These are phyloP conservation scores for Centroberyx gerrardi DNA, from an alignment of 2,797 vertebrate genomes.

Conservation along the genomic window DNA sequence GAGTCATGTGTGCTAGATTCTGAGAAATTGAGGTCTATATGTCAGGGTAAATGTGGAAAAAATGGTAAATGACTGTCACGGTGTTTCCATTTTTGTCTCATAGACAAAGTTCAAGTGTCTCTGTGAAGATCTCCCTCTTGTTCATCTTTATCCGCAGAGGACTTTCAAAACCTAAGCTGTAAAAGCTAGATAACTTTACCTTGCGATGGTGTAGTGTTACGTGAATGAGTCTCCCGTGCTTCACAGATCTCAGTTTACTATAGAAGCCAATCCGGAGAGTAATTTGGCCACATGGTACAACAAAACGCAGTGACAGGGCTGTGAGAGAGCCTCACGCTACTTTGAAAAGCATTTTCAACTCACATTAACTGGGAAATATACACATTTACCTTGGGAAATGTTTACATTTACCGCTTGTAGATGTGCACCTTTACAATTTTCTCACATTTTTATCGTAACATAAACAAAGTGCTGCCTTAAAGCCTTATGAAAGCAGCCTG, in stretches of 20 bases:
- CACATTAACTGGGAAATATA: not conserved
- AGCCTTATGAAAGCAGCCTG: conserved; percentile 20
- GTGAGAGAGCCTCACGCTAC: too few species aligned
- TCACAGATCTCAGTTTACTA: not conserved
- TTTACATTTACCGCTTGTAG: not conserved
- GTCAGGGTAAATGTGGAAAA: too few species aligned
- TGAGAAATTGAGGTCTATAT: too few species aligned
- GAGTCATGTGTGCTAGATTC: too few species aligned
- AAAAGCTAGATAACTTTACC: conserved; percentile 4
- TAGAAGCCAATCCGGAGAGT: not conserved
- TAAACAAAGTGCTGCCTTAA: conserved; percentile 42
- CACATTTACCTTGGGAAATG: not conserved
- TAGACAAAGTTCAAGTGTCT: not conserved
- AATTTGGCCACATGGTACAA: not conserved
- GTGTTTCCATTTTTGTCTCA: not conserved
- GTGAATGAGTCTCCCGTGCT: not conserved
- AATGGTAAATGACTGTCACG: too few species aligned
- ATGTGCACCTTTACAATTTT: not conserved
- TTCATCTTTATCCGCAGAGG: conserved; percentile 10
- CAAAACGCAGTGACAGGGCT: not conserved
- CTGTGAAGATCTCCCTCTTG: conserved; percentile 5
- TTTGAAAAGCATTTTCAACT: not conserved
- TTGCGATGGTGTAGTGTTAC: not conserved
- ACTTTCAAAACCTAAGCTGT: conserved; percentile 6
- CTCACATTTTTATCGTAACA: conserved; percentile 18